Conservation (phyloP, 2,888 invertebrate genomes). For the Drosophila mercatorum region DNA sequence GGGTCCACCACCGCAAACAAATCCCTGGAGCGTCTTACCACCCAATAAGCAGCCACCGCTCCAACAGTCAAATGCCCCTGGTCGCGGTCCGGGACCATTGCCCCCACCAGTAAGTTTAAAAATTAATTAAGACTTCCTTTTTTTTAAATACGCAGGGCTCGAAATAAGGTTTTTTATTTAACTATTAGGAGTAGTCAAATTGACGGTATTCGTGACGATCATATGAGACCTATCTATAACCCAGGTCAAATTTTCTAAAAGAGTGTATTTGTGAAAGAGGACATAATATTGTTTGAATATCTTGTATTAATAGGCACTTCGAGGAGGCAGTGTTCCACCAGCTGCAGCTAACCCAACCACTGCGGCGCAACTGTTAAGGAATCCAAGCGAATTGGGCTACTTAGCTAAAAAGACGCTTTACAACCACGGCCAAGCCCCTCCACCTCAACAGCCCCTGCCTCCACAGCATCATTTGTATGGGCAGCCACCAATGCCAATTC, state of each 20-base stretch:
- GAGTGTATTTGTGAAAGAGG: neutral
- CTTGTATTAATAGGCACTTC: conserved; percentile 51
- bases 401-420: conserved; percentile 79
- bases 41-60: conserved; percentile 75
- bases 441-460: conserved; percentile 60
- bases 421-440: conserved; percentile 71
- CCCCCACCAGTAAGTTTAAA: conserved; percentile 58
- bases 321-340: conserved; percentile 79
- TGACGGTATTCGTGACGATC: too few species aligned
- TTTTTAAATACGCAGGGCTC: neutral
- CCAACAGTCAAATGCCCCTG: conserved; percentile 63
- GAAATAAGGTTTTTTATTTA: neutral
- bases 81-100: conserved; percentile 65
- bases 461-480: conserved; percentile 71
- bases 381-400: conserved; percentile 81
- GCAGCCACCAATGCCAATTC: conserved; percentile 75
- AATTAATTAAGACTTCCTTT: neutral
- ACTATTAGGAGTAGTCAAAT: neutral
- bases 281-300: neutral
- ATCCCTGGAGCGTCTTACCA: conserved; percentile 84
- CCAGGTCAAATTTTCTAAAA: neutral
- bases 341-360: conserved; percentile 70
- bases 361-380: conserved; percentile 67
- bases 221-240: too few species aligned
- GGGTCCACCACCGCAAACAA: conserved; percentile 84